These are phyloP conservation scores for Endotricha flammealis DNA, from an alignment of 2,888 invertebrate species.

Conservation along the genomic window DNA sequence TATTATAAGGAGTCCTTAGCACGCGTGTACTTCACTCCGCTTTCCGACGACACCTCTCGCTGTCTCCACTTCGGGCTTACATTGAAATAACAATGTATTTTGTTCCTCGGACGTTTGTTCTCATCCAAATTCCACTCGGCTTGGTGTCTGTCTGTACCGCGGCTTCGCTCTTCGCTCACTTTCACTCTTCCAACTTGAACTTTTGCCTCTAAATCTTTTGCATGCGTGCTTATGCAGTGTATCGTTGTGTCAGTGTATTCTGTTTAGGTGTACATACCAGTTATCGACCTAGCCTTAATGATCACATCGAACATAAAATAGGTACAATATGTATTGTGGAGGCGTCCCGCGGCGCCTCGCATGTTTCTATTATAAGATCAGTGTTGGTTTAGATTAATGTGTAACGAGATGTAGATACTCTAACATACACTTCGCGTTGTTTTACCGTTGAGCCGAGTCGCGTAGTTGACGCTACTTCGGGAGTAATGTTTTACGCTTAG, in stretches of 20 bases:
- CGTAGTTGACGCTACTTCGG: constrained; percentile 26
- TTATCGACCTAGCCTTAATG: constrained; percentile 72
- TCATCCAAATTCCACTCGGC: constrained; percentile 73
- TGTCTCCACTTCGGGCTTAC: constrained; percentile 35
- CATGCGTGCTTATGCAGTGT: constrained; percentile 73
- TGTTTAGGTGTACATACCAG: constrained; percentile 64
- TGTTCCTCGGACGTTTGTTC: constrained; percentile 50
- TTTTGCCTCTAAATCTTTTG: constrained; percentile 72
- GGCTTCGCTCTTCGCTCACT: constrained; percentile 35
- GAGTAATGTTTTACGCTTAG: constrained; percentile 68
- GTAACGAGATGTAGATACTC: constrained; percentile 53
- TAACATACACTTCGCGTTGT: constrained; percentile 34
- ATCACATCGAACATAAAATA: constrained; percentile 73
- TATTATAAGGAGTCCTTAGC: constrained; percentile 56
- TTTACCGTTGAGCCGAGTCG: constrained; percentile 49
- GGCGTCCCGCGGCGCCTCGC: constrained; percentile 36
- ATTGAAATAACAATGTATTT: constrained; percentile 77
- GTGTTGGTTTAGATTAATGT: constrained; percentile 60
- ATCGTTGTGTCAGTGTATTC: constrained; percentile 57
- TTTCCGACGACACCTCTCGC: constrained; percentile 29
- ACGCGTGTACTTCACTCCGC: constrained; percentile 60
- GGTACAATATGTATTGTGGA: constrained; percentile 50
- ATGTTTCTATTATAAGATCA: constrained; percentile 67
- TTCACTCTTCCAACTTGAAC: constrained; percentile 41
- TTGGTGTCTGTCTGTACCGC: constrained; percentile 24